Percentiles rank a stretch among this genome's conserved stretches.
Evolutionary conservation across 2,797 vertebrate species (phyloP).

Genomic region (Tapirus indicus): DNA sequence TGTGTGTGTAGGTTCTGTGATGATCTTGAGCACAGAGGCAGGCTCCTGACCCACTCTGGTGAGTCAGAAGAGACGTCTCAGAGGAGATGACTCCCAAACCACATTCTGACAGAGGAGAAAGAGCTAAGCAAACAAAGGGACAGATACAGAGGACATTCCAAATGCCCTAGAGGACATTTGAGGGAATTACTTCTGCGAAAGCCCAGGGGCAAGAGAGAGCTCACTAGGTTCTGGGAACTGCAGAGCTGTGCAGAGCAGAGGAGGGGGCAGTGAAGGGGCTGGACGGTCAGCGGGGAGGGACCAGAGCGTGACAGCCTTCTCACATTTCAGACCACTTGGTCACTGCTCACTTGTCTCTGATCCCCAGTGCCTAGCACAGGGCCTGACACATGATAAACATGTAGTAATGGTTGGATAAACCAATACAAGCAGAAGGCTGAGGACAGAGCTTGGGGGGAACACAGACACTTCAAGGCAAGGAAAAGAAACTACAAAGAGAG

Average conservation of each 20-base stretch:
- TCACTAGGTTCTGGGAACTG: background rate
- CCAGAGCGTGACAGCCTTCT: background rate
- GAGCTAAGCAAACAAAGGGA: background rate
- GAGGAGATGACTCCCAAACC: background rate
- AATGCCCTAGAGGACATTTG: background rate
- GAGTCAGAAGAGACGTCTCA: background rate
- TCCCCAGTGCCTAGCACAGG: background rate
- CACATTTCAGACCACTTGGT: background rate
- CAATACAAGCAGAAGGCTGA: background rate
- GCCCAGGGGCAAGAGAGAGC: background rate
- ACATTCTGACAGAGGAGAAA: background rate
- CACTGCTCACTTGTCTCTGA: background rate
- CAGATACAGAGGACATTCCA: background rate
- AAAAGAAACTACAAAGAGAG: background rate
- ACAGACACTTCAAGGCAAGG: background rate
- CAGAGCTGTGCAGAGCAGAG: background rate
- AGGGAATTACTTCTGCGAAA: background rate
- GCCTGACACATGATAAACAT: background rate
- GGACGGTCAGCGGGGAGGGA: accelerated
- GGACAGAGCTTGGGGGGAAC: background rate
- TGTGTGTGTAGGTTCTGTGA: background rate
- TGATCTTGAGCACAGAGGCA: background rate
- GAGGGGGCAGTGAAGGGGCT: background rate
- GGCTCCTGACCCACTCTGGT: background rate
- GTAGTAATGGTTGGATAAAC: background rate